These are phyloP conservation scores for Microplitis manilae DNA, from an alignment of 2,888 invertebrate species.

Conservation along the genomic window DNA sequence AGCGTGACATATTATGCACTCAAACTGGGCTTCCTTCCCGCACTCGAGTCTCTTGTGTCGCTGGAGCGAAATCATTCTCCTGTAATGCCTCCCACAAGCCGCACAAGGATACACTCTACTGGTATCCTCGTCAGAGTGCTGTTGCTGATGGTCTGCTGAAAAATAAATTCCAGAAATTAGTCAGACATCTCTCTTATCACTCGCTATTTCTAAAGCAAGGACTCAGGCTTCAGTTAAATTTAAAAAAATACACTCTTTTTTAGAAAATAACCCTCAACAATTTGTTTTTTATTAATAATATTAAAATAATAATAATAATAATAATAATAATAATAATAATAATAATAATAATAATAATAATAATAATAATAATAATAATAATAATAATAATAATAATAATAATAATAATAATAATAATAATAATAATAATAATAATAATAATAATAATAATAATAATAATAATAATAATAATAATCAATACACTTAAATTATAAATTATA, in stretches of 20 bases:
- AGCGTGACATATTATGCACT: constrained; percentile 70
- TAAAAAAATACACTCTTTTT: constrained; percentile 37
- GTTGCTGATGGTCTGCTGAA: constrained; percentile 57
- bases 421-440: no score
- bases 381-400: constrained; percentile 46
- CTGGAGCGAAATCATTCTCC: constrained; percentile 66
- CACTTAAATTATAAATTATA: background rate
- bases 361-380: background rate
- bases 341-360: no score
- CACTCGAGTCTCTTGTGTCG: constrained; percentile 73
- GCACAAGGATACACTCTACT: constrained; percentile 59
- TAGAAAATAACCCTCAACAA: constrained; percentile 67
- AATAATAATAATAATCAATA: background rate
- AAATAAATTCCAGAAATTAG: constrained; percentile 39
- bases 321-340: constrained; percentile 42
- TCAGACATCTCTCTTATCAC: background rate
- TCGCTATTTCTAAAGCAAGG: constrained; percentile 1
- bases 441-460: no score
- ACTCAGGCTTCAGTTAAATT: constrained; percentile 36
- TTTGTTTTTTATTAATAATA: constrained; percentile 59
- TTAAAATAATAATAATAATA: constrained; percentile 31
- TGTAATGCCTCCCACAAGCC: constrained; percentile 63
- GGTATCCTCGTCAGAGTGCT: background rate
- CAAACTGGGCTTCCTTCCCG: constrained; percentile 72
- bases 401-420: constrained; percentile 7